phyloP scores from a whole-genome alignment of 2,888 invertebrate genomes.

The Hanleya hanleyi region DNA sequence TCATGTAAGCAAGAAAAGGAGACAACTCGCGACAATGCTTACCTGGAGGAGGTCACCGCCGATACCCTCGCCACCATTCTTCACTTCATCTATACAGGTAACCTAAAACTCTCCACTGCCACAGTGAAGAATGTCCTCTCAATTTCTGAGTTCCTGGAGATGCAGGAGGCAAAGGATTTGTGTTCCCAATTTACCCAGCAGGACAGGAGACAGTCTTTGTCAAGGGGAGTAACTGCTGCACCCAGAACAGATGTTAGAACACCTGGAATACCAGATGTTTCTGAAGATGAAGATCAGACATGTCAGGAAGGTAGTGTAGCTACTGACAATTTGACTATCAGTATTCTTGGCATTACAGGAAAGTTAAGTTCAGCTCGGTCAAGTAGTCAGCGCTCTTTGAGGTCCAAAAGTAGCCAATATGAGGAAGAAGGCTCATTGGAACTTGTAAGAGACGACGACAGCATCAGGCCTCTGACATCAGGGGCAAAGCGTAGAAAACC shows the following conservation, averaged over 20 bases:
- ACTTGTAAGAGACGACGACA: not conserved
- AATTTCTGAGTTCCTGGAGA: not conserved
- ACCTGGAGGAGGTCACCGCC: not conserved
- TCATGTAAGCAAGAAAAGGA: not conserved
- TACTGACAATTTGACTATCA: no score
- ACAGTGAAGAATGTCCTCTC: not conserved
- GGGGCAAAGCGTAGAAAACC: not conserved
- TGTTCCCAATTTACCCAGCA: not conserved
- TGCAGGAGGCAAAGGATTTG: not conserved
- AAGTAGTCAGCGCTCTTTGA: no score
- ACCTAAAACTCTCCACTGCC: not conserved
- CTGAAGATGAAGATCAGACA: not conserved
- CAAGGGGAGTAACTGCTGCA: not conserved
- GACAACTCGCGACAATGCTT: no score
- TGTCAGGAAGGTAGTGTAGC: not conserved
- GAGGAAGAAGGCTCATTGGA: no score
- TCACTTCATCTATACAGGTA: not conserved
- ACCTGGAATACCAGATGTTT: not conserved
- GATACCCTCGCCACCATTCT: not conserved
- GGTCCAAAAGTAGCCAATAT: no score
- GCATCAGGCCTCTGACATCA: no score
- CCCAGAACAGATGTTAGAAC: not conserved
- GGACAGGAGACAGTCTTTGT: not conserved
- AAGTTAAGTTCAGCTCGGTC: no score
- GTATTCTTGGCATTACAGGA: no score